Evolutionary conservation across 1,140 invertebrate genomes (phyloP), one percentile per base, ranked within the genome.

Genomic region (Spodoptera litura): DNA sequence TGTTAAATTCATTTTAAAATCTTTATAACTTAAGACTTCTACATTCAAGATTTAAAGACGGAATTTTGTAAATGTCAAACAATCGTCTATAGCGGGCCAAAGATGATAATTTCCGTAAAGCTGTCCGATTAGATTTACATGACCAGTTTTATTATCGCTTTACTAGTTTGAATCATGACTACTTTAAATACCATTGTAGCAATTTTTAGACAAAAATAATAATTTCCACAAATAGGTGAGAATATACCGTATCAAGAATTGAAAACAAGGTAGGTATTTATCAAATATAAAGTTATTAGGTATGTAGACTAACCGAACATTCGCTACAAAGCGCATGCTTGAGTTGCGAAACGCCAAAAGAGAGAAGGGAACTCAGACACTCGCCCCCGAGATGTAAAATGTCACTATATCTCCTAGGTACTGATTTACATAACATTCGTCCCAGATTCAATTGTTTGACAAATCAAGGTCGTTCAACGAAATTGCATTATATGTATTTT

Each of bases 351-450:
- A 86, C 78, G 71, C 9, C 53, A 77, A 78, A 87, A 72, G 74
- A 81, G 79, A 86, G 81, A 84, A 85, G 83, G 85, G 83, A 88
- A 82, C 78, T 79, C 61, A 81, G 66, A 83, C 82, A 83, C 83
- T 78, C 86, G 84, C 85, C 86, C 80, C 81, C 79, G 56, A 88
- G 73, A 84, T 77, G 74, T 72, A 86, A 89, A 91, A 89, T 91
- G 88, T 87, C 89, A 91, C 83, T 77, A 13, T 25, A 66, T 15
- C 27, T 27, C 25, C 27, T 66, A 66, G 49, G 62, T 49, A 83
- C 61, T 62, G 73, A 88, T 86, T 87, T 88, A 86, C 86, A 87
- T 89, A 84, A 87, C 81, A 82, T 86, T 85, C 84, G 86, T 80
- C 82, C 84, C 74, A 83, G 70, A 80, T 83, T 81, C 84, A 55